Percentiles rank a stretch among this genome's conserved stretches.
Conservation (phyloP, 2,888 invertebrate genomes). For the Rotaria socialis region DNA sequence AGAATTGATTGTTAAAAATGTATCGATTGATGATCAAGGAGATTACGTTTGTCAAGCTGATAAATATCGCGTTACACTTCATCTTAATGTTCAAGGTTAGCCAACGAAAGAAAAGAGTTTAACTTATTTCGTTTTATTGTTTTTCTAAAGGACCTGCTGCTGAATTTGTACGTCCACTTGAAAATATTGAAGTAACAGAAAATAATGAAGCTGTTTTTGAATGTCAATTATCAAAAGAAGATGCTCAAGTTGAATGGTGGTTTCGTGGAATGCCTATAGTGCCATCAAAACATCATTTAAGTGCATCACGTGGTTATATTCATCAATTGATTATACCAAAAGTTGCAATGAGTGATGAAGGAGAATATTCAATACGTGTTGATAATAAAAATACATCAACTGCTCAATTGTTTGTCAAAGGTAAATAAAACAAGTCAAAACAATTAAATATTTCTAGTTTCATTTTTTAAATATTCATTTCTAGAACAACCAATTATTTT, state of each 20-base stretch:
- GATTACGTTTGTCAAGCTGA: conserved; percentile 43
- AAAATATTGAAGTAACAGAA: conserved; percentile 33
- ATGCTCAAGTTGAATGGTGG: conserved; percentile 29
- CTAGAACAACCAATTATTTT: conserved; percentile 29
- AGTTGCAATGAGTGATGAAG: conserved; percentile 37
- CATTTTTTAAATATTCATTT: too few species aligned
- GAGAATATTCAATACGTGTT: conserved; percentile 42
- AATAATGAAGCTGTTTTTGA: conserved; percentile 28
- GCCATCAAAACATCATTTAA: neutral
- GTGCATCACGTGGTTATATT: neutral
- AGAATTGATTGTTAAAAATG: conserved; percentile 42
- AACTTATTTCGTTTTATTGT: neutral
- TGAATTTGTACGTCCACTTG: conserved; percentile 9
- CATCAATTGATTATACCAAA: conserved; percentile 15
- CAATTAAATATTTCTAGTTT: too few species aligned
- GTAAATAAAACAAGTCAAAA: neutral
- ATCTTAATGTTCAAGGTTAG: conserved; percentile 37
- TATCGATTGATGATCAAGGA: conserved; percentile 35
- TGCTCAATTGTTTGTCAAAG: conserved; percentile 33
- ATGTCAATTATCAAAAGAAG: conserved; percentile 22
- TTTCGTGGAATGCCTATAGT: neutral
- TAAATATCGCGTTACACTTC: conserved; percentile 42
- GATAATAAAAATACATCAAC: conserved; percentile 38
- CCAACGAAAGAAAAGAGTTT: neutral
- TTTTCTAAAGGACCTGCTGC: neutral